Base-by-base conservation (phyloP, 2,113 vertebrate genomes). In the Gnathonemus echidnorhynchus region DNA sequence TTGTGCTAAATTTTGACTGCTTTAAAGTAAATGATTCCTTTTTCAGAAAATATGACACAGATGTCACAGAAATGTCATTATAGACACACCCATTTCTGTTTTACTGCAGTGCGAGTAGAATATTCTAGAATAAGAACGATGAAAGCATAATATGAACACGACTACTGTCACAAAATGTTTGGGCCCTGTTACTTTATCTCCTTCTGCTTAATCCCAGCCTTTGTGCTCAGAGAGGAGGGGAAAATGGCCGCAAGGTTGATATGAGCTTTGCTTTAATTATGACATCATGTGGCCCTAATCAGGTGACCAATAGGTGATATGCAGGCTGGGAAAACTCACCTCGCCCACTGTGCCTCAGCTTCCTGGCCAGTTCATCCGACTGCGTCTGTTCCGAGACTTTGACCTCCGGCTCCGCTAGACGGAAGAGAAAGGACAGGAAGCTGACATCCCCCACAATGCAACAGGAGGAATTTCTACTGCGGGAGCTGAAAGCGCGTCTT, bases 311-410 rank as follows among this genome's bases (percentile, higher is more conserved):
- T n/a, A 5, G 17, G 19, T 39, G 87, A 66, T 19, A 35, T 50
- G 5, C 19, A 53, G 27, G 27, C 24, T 50, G 93, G 1, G 45
- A 35, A 19, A 24, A 39, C 95, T 96, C 93, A 99, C 98, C 97
- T 96, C 96, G 96, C 0, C 94, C 93, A 90, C 97, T 97, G 89
- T 96, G 93, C 91, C 98, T 95, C 97, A 99, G 97, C 62, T 97
- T 97, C 93, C 98, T 94, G 89, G 98, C 98, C 52, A 97, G 95
- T 93, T 97, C 95, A 35, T 99, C 98, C 1, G 97, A 98, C 0
- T 96, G 95, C 0, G 98, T 99, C 95, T 97, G 96, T 91, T 98
- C 97, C 0, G 98, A 99, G 88, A 99, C 98, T 88, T 98, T 97
- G 91, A 99, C 97, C 1, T 98, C 97, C 46, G 98, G 94, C 49